Evolutionary conservation across 2,113 vertebrate genomes (phyloP).

Genomic region (Hassar affinis): DNA sequence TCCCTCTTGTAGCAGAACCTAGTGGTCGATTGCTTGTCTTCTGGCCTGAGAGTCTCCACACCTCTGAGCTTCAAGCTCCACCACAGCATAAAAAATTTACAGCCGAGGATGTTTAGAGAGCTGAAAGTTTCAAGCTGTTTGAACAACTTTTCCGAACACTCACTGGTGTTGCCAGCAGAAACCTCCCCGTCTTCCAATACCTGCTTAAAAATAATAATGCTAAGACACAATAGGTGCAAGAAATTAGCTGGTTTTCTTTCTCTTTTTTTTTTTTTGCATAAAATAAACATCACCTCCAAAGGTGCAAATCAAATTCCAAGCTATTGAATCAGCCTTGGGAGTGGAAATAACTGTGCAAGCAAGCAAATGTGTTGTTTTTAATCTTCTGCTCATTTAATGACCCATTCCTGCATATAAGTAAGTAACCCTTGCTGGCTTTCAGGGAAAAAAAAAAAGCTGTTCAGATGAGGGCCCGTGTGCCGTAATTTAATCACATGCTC

Average conservation of each 20-base stretch:
- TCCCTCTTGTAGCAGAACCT: constrained; percentile 12
- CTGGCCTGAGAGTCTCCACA: constrained; percentile 5
- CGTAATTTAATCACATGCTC: constrained; percentile 30
- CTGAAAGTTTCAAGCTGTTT: constrained; percentile 20
- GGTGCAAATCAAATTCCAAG: constrained; percentile 6
- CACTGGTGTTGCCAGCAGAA: not conserved
- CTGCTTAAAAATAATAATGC: not conserved
- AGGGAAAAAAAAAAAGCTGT: not conserved
- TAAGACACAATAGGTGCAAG: not conserved
- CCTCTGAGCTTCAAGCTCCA: not conserved
- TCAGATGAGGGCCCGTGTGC: constrained; percentile 8
- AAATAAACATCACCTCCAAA: constrained; percentile 4
- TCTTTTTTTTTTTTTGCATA: not conserved
- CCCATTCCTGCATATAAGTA: not conserved
- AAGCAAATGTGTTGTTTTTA: constrained; percentile 18
- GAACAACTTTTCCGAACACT: not conserved
- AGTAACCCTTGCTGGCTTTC: not conserved
- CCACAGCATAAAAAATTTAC: constrained; percentile 32
- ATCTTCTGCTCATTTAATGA: constrained; percentile 9
- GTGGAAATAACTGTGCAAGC: not conserved
- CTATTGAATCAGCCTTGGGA: not conserved
- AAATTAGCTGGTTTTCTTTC: not conserved
- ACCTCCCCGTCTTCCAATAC: not conserved
- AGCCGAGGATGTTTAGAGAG: constrained; percentile 19
- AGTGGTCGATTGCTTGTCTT: not conserved